Percentiles rank a stretch among this genome's conserved stretches.
Conservation (phyloP, 2,113 vertebrate species). For the Pedetes capensis region DNA sequence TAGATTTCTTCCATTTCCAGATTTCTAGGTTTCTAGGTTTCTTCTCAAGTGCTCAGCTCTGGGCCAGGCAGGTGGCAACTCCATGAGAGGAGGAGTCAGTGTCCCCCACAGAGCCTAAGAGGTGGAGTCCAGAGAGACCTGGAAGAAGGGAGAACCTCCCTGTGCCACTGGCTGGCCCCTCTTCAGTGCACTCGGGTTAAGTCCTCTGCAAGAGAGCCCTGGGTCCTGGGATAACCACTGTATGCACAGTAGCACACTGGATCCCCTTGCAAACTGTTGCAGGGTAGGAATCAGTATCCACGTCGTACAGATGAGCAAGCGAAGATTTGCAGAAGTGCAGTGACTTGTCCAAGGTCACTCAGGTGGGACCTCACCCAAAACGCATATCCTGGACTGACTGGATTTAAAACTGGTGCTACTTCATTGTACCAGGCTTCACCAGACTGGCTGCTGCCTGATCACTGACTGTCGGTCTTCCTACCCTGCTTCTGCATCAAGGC, state of each 20-base stretch:
- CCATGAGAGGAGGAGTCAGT: neutral
- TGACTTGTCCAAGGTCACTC: neutral
- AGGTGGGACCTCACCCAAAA: neutral
- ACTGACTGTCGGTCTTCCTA: neutral
- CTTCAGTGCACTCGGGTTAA: neutral
- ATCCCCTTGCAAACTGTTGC: neutral
- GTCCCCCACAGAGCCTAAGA: neutral
- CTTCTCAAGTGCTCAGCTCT: neutral
- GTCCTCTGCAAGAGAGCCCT: neutral
- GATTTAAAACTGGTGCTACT: neutral
- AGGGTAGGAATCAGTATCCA: neutral
- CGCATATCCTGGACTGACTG: neutral
- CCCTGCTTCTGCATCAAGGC: neutral
- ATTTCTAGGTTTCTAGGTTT: neutral
- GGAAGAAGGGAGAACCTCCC: neutral
- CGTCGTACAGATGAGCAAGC: neutral
- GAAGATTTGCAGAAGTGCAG: neutral
- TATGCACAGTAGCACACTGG: accelerated
- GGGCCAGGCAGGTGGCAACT: neutral
- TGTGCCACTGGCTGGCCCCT: neutral
- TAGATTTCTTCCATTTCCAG: neutral
- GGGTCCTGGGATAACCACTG: neutral
- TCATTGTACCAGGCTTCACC: neutral
- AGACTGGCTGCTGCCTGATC: neutral
- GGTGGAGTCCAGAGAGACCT: neutral